A percentile compares a stretch with the other conserved stretches of the same genome.
Evolutionary conservation across 2,888 invertebrate species (phyloP).

Genomic region (Folsomia candida): DNA sequence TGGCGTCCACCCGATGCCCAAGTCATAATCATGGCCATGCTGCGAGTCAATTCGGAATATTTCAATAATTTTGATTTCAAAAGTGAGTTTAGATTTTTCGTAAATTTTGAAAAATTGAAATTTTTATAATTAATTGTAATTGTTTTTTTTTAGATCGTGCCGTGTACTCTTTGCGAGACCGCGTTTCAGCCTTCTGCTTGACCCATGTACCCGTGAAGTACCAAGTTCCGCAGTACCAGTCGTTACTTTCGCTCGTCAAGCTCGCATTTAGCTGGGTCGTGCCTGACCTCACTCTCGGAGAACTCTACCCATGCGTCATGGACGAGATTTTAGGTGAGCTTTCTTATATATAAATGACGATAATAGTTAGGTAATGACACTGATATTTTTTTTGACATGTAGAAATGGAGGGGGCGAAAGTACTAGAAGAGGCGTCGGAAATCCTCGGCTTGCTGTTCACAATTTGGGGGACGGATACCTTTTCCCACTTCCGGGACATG

Average conservation of each 20-base stretch:
- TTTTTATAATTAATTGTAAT: too few relatives aligned
- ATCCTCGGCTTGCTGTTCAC: neutral
- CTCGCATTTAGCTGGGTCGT: neutral
- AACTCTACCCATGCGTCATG: neutral
- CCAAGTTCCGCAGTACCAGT: neutral
- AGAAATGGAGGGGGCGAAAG: neutral
- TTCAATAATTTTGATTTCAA: neutral
- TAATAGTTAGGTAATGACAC: too few relatives aligned
- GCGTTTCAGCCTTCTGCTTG: neutral
- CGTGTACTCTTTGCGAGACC: neutral
- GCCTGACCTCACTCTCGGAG: neutral
- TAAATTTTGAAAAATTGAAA: too few relatives aligned
- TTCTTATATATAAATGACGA: too few relatives aligned
- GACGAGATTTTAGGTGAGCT: neutral
- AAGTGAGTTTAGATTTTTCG: too few relatives aligned
- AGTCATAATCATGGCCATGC: neutral
- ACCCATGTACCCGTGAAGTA: neutral
- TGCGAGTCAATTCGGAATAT: neutral
- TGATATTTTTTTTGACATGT: too few relatives aligned
- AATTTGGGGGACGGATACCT: neutral
- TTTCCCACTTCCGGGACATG: neutral
- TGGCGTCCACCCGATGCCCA: neutral
- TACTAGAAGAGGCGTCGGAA: neutral
- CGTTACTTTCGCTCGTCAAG: neutral
- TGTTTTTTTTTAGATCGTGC: too few relatives aligned